phyloP scores from a whole-genome alignment of 1,140 invertebrate genomes.

The Trinorchestia longiramus region DNA sequence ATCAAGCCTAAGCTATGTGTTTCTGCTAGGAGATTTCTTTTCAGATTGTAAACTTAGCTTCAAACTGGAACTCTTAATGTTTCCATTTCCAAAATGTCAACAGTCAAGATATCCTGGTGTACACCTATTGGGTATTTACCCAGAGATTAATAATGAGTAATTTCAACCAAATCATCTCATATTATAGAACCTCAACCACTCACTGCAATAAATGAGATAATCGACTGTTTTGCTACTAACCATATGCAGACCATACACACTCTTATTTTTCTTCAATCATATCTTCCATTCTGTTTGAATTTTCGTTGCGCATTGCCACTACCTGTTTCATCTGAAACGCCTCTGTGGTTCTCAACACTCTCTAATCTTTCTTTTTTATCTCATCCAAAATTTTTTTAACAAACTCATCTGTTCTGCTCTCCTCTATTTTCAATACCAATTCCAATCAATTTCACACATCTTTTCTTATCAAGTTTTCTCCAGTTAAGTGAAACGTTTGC shows the following conservation, averaged over 20 bases:
- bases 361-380: neutral
- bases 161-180: neutral
- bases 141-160: neutral
- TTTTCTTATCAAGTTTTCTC: neutral
- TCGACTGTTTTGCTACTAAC: neutral
- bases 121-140: neutral
- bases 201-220: neutral
- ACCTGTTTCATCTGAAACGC: neutral
- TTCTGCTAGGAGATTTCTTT: neutral
- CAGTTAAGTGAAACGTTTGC: too few species aligned
- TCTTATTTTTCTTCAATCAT: neutral
- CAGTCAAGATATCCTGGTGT: too few species aligned
- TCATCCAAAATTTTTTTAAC: neutral
- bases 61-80: neutral
- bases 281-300: neutral
- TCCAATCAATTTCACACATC: neutral
- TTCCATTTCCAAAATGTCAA: neutral
- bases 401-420: neutral
- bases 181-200: neutral
- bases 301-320: neutral
- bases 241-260: too few species aligned
- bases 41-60: neutral
- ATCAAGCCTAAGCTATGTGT: neutral
- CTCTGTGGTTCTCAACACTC: too few species aligned
- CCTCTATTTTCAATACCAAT: too few species aligned